These are phyloP conservation scores for Erpornis zantholeuca DNA, from an alignment of 2,113 vertebrate genomes.

Conservation along the genomic window DNA sequence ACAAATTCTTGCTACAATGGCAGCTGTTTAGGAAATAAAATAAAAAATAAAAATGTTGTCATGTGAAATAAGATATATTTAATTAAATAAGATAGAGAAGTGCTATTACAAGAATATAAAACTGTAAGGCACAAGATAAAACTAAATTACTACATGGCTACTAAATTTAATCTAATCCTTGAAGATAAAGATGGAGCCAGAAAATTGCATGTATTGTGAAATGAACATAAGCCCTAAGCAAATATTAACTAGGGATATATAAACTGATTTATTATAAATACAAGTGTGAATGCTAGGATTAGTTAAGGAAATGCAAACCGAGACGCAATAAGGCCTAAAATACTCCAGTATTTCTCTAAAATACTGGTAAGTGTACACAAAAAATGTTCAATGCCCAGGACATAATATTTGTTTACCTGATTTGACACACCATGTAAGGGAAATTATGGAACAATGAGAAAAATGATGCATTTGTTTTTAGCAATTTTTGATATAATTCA, in stretches of 20 bases:
- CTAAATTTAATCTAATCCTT: constrained; percentile 81
- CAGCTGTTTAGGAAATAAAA: constrained; percentile 79
- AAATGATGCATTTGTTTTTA: neutral
- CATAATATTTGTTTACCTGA: neutral
- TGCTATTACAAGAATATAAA: constrained; percentile 80
- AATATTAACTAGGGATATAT: constrained; percentile 80
- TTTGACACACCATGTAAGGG: neutral
- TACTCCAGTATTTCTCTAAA: neutral
- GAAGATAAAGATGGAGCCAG: constrained; percentile 78
- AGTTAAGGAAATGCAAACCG: constrained; percentile 64
- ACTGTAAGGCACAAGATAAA: constrained; percentile 81
- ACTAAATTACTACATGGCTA: constrained; percentile 79
- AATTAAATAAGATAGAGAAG: constrained; percentile 80
- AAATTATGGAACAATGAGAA: neutral
- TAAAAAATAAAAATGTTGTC: constrained; percentile 74
- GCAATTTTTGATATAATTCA: neutral
- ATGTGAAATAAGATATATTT: constrained; percentile 82
- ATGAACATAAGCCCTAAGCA: constrained; percentile 79
- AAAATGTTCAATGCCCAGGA: neutral
- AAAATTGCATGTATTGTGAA: constrained; percentile 80
- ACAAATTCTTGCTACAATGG: constrained; percentile 59
- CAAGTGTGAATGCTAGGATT: constrained; percentile 72
- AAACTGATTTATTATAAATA: constrained; percentile 81
- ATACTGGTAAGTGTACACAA: neutral
- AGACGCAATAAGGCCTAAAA: constrained; percentile 3